Conservation (phyloP, 2,888 invertebrate genomes). For the Drosophila demipolita region DNA sequence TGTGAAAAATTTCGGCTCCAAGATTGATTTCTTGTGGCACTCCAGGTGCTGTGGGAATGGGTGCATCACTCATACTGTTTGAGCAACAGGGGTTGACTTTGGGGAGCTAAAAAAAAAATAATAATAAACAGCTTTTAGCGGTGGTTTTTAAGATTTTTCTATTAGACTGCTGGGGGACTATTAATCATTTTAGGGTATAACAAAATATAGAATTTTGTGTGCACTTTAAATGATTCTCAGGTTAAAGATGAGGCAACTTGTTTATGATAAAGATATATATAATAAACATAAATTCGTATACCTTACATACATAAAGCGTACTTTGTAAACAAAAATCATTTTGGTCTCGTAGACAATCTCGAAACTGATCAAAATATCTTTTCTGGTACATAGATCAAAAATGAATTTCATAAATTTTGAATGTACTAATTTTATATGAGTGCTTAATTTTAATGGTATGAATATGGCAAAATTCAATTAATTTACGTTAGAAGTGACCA, state of each 20-base stretch:
- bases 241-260: not conserved
- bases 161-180: not conserved
- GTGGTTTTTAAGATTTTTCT: not conserved
- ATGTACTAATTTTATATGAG: not conserved
- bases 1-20: slow-evolving; percentile 64
- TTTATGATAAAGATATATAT: not conserved
- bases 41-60: slow-evolving; percentile 21
- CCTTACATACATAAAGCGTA: not conserved
- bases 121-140: not conserved
- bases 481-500: slow-evolving; percentile 18
- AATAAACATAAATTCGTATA: not conserved
- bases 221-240: not conserved
- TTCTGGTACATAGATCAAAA: not conserved
- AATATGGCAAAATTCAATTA: slow-evolving; percentile 2
- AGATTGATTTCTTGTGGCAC: slow-evolving; percentile 48
- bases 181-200: not conserved
- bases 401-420: not conserved
- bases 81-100: not conserved
- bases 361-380: not conserved
- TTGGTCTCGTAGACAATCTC: not conserved
- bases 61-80: slow-evolving; percentile 56
- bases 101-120: slow-evolving; percentile 11
- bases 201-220: not conserved
- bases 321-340: not conserved
- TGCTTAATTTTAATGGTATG: not conserved